These are phyloP conservation scores for Parnassius apollo DNA, from an alignment of 2,888 invertebrate species.

Conservation along the genomic window DNA sequence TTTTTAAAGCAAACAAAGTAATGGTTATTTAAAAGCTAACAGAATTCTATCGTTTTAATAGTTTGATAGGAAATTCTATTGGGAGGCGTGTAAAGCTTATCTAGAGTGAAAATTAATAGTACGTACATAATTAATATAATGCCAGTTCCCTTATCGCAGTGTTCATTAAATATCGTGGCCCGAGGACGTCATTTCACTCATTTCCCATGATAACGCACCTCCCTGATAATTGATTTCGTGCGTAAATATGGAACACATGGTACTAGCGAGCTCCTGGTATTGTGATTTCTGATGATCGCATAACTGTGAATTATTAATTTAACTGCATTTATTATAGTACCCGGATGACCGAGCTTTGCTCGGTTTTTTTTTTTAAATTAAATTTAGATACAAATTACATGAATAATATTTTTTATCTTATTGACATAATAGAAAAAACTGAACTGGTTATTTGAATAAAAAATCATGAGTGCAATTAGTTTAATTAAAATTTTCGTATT, in stretches of 20 bases:
- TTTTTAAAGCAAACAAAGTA: no score
- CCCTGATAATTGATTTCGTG: constrained; percentile 8
- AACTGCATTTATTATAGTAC: no score
- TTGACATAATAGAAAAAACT: no score
- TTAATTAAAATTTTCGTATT: no score
- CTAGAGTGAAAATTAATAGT: background rate
- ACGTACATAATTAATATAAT: constrained; percentile 4
- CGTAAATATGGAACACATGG: constrained; percentile 10
- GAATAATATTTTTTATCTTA: no score
- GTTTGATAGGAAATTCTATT: background rate
- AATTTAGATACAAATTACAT: no score
- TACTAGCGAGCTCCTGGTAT: background rate
- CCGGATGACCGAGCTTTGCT: no score
- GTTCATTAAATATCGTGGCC: constrained; percentile 20
- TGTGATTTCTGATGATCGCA: no score
- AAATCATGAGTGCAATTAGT: no score
- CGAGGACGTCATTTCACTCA: constrained; percentile 15
- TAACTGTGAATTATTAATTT: no score
- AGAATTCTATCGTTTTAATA: background rate
- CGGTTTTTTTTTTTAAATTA: no score
- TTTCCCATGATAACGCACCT: constrained; percentile 17
- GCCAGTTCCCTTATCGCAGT: constrained; percentile 13
- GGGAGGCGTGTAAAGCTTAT: background rate
- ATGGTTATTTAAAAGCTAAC: background rate
- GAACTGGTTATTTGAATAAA: no score